These are phyloP conservation scores for Lochmaea capreae DNA, from an alignment of 2,888 invertebrate genomes.

Conservation along the genomic window DNA sequence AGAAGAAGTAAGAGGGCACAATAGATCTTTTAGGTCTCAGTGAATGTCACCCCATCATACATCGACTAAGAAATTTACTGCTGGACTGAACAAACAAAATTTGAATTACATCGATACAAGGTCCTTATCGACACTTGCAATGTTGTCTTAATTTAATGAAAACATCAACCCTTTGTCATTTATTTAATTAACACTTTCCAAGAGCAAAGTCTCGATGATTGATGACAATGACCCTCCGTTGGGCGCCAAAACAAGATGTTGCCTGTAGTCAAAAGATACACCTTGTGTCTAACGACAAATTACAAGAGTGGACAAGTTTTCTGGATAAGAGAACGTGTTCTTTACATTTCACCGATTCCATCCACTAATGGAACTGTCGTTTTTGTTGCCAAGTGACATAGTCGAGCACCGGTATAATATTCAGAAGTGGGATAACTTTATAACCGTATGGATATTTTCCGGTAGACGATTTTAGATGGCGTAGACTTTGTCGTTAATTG, in stretches of 20 bases:
- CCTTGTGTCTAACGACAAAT: constrained; percentile 12
- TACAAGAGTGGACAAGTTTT: constrained; percentile 8
- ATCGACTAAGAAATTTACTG: too few relatives aligned
- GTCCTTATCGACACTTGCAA: background rate
- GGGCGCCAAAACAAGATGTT: constrained; percentile 16
- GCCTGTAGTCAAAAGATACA: constrained; percentile 9
- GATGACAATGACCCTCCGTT: constrained; percentile 29
- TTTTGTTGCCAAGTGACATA: too few relatives aligned
- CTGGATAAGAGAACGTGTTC: too few relatives aligned
- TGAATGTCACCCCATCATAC: too few relatives aligned
- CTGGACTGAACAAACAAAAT: background rate
- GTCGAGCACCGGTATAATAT: background rate
- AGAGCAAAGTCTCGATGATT: constrained; percentile 31
- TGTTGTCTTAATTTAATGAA: constrained; percentile 16
- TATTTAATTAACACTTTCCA: constrained; percentile 37
- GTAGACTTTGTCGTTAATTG: constrained; percentile 1
- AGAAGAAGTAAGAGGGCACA: too few relatives aligned
- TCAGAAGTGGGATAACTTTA: background rate
- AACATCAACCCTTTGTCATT: constrained; percentile 33
- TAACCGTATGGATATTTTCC: background rate
- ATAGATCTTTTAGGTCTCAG: too few relatives aligned
- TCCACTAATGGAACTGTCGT: background rate
- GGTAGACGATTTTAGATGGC: too few relatives aligned
- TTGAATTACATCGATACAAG: background rate
- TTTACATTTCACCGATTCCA: background rate